Evolutionary conservation across 2,113 vertebrate genomes (phyloP), one percentile per base, ranked within the genome.

Genomic region (Crotalus horridus): DNA sequence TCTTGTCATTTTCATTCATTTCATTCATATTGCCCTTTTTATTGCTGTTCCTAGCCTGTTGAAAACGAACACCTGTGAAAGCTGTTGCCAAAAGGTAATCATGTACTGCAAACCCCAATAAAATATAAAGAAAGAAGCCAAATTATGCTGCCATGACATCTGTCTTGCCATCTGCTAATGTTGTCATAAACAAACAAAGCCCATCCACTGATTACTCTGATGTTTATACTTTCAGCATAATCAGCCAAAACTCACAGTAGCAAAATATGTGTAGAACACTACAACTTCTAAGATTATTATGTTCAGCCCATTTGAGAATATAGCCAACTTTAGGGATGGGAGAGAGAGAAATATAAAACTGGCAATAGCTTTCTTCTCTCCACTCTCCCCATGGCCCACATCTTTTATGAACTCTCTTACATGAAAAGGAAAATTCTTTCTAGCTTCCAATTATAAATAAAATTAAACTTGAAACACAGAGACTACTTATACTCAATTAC

Each of bases 161-260:
- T 98, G 97, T 96, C 97, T 7, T 8, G 96, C 95, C 98, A 97
- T 97, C 97, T 98, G 97, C 91, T 94, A 64, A 88, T 94, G 56
- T 92, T 97, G 96, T 92, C 90, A 91, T 94, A 97, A 97, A 96
- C 95, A 96, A 96, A 61, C 92, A 94, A 94, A 95, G 94, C 95
- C 53, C 96, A 96, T 94, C 94, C 96, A 96, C 74, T 95, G 91
- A 97, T 96, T 93, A 95, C 88, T 93, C 59, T 91, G 94, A 94
- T 93, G 87, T 93, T 97, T 92, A 95, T 93, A 90, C 88, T 93
- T 96, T 93, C 94, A 29, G 91, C 90, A 95, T 94, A 93, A 94
- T 92, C 33, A 89, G 92, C 54, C 93, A 94, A 55, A 92, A 94
- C 51, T 96, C 96, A n/a, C 48, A 93, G 86, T 21, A 74, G 17